These are phyloP conservation scores for Drosophila putrida DNA, from an alignment of 2,888 invertebrate genomes.

Conservation along the genomic window DNA sequence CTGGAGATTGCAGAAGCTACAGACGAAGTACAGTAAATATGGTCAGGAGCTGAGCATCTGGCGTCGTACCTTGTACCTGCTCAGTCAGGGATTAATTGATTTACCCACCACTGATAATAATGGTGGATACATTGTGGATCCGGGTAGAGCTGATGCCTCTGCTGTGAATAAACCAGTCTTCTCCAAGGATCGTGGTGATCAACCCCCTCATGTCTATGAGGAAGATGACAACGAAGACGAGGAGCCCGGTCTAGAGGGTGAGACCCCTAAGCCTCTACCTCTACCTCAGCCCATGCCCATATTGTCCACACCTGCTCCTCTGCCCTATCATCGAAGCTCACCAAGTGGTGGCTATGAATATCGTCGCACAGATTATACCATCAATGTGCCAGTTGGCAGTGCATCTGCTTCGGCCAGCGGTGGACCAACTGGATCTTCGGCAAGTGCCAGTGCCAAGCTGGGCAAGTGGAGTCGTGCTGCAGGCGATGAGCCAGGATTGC, in stretches of 20 bases:
- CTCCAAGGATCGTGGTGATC: constrained; percentile 84
- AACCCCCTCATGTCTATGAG: constrained; percentile 83
- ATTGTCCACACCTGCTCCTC: constrained; percentile 41
- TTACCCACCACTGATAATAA: constrained; percentile 54
- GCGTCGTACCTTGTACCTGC: constrained; percentile 81
- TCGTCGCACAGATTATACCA: constrained; percentile 60
- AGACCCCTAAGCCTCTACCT: constrained; percentile 42
- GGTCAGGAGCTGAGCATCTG: constrained; percentile 74
- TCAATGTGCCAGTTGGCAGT: constrained; percentile 54
- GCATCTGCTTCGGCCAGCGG: constrained; percentile 62
- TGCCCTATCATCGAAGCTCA: constrained; percentile 37
- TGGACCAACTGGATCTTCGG: constrained; percentile 54
- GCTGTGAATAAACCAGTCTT: constrained; percentile 66
- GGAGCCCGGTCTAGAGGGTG: constrained; percentile 81
- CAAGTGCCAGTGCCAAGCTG: constrained; percentile 50
- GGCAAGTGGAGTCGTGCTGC: constrained; percentile 60
- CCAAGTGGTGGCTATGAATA: constrained; percentile 51
- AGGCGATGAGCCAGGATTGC: constrained; percentile 64
- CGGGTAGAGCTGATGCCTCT: constrained; percentile 71
- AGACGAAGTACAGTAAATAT: constrained; percentile 61
- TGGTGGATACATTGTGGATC: constrained; percentile 69
- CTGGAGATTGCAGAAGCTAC: constrained; percentile 60
- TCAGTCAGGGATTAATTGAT: constrained; percentile 80
- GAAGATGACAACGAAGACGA: constrained; percentile 79
- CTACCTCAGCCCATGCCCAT: constrained; percentile 42